Percentiles rank a stretch among this genome's conserved stretches.
These are phyloP conservation scores for Tipula vernalis DNA, from an alignment of 2,888 invertebrate species.

Conservation along the genomic window DNA sequence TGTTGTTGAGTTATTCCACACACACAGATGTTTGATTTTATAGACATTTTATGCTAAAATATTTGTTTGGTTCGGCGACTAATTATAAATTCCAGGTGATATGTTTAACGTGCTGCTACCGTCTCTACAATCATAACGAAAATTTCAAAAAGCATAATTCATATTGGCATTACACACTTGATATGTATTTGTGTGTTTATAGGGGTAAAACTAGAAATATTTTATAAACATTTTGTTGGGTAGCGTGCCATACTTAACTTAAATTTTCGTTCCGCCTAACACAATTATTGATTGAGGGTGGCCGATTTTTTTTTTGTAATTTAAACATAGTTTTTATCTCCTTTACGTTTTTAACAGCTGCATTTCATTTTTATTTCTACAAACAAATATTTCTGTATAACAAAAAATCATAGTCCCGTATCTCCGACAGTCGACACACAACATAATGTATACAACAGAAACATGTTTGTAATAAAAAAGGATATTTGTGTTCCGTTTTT, in stretches of 20 bases:
- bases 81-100: not conserved
- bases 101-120: not conserved
- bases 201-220: not conserved
- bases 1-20: not conserved
- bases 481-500: not conserved
- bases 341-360: not conserved
- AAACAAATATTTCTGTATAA: not conserved
- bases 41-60: not conserved
- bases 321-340: not conserved
- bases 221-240: not conserved
- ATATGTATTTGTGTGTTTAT: not conserved
- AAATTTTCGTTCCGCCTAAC: not conserved
- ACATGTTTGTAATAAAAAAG: not conserved
- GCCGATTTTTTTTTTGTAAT: not conserved
- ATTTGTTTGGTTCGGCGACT: not conserved
- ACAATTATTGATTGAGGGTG: not conserved
- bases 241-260: not conserved
- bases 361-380: not conserved
- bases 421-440: not conserved
- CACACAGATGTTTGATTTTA: not conserved
- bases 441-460: not conserved
- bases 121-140: not conserved
- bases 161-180: not conserved
- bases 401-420: not conserved
- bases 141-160: not conserved